Evolutionary conservation across 2,888 invertebrate genomes (phyloP), one percentile per base, ranked within the genome.

Genomic region (Polyploca ridens): DNA sequence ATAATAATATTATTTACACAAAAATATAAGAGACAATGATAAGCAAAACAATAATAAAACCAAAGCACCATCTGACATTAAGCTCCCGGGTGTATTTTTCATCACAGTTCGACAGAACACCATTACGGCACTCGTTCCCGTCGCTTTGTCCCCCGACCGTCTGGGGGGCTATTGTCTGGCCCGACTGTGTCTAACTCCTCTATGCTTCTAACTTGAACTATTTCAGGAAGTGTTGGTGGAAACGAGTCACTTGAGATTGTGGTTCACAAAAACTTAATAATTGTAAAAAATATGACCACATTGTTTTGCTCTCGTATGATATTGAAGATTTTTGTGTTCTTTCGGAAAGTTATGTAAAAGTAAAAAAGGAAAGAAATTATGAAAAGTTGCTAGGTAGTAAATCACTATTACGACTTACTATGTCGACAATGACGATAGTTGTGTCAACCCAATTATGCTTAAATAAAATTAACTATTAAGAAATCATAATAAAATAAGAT

Each of bases 61-160:
- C 1, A 10, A 10, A 54, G 54, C 14, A n/a, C 19, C 19, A 4
- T 19, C 46, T n/a, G 46, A 19, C 19, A 19, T 3, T 10, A 54
- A 54, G 16, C 16, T 19, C 54, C 16, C 16, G 54, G 54, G 54
- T 10, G 54, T 54, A 54, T 54, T 54, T 54, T 54, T 54, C 54
- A 54, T 54, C 54, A 54, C 54, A 54, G 54, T 54, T 54, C 54
- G 54, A 54, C 54, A 54, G 54, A 46, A 46, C 46, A 54, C 54
- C 19, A 54, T 54, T 54, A 54, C 54, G 54, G 16, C 54, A 54
- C 54, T 54, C 54, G 54, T 54, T 19, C 54, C 41, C 41, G 16
- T 49, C 49, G 16, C 19, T 10, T 54, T 54, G 54, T 54, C 54
- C 54, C 27, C 54, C 54, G 10, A 3, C 14, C 16, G 16, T 54